Evolutionary conservation across 2,113 vertebrate genomes (phyloP).

Genomic region (Vulpes ferrilata): DNA sequence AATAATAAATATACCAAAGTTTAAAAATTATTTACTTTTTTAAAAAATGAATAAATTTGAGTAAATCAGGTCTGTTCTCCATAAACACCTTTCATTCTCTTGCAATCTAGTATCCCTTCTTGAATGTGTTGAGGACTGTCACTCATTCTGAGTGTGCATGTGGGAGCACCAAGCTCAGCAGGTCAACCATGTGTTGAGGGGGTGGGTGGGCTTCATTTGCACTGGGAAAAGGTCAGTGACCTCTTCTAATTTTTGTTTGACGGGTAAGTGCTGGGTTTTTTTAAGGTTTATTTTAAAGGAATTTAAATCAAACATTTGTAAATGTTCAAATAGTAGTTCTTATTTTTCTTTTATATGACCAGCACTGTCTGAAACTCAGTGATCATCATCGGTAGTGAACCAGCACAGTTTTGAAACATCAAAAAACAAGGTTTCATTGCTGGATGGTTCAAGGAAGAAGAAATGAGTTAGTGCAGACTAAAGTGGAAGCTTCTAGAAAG

Average conservation of each 20-base stretch:
- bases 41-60: background rate
- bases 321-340: background rate
- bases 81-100: background rate
- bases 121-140: background rate
- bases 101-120: background rate
- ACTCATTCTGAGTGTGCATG: background rate
- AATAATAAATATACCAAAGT: background rate
- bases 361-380: background rate
- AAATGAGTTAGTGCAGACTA: background rate
- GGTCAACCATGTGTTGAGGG: background rate
- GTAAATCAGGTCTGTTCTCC: background rate
- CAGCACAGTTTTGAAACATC: background rate
- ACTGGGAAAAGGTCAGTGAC: background rate
- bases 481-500: background rate
- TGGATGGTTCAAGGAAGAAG: background rate
- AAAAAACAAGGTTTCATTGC: background rate
- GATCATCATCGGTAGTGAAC: background rate
- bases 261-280: background rate
- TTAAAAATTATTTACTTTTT: background rate
- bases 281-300: constrained; percentile 54
- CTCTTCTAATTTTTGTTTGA: constrained; percentile 9
- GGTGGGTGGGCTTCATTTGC: background rate
- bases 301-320: background rate
- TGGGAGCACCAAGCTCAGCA: background rate
- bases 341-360: background rate